Base-by-base conservation (phyloP, 2,888 invertebrate genomes). In the Campopleginae sp. region DNA sequence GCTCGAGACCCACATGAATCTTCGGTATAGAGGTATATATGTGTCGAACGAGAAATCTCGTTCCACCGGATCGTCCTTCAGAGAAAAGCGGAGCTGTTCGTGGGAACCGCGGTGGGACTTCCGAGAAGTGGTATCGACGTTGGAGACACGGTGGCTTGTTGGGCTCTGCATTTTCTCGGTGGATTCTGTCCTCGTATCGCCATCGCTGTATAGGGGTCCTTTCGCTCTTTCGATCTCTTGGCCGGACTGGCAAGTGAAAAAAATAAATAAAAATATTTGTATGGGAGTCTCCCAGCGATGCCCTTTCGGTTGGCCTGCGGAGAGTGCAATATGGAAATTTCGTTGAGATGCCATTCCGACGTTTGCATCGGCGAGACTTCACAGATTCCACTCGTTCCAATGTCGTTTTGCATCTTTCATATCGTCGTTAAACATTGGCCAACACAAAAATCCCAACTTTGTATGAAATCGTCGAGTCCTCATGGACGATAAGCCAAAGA, bases 1-100 rank as follows among this genome's bases (percentile, higher is more conserved):
- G 44, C 23, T 23, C 54, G 48, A 75, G 31, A 14, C n/a, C n/a
- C n/a, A 33, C 17, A 75, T 48, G 31, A 51, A 54, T 71, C 71
- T 48, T 27, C 65, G 33, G 75, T 51, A 65, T 58, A 61, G 58
- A 42, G 51, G n/a, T n/a, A 58, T 80, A n/a, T 65, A 66, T 68
- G 71, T 75, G 63, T 23, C 54, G 65, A 27, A 38, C 77, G 76
- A 78, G 80, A 80, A 85, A 58, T 85, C 80, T 87, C 63, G 75
- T 66, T 68, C 61, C 63, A 38, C 80, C 74, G 77, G 78, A 82
- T 84, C 76, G 76, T 79, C 61, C 84, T 92, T 92, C 92, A 90
- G 89, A 90, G 92, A 92, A 92, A 92, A 92, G 89, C 89, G 88
- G 87, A 88, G 88, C 88, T 88, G 90, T 92, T 92, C 91, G 90